Evolutionary conservation across 2,888 invertebrate species (phyloP), one percentile per base, ranked within the genome.

Genomic region (Microctonus aethiopoides): DNA sequence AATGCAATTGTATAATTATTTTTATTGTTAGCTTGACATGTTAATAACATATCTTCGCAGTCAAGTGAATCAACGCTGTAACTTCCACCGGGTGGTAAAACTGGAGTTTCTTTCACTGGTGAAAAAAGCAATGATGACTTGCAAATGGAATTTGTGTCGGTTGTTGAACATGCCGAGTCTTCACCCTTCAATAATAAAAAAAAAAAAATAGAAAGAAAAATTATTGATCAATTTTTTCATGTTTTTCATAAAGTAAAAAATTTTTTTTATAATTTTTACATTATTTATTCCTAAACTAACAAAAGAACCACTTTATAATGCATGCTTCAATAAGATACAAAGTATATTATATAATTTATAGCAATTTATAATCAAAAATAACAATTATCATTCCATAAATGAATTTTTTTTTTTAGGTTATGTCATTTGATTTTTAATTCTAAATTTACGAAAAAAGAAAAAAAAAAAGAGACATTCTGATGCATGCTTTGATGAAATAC

Each of bases 1-100:
- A 97, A 97, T 77, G 96, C 96, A 82, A 97, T 96, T 75, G 96
- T 97, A 86, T 97, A 97, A 88, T 97, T 97, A 87, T 96, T 94
- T 89, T 96, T 96, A 87, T 96, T 95, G 78, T 90, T 90, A 74
- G 95, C 94, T 87, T 94, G 94, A 87, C 96, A 97, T 74, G 96
- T 96, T 76, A 96, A 90, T 87, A 96, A 92, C 84, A 96, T 93
- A 82, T 95, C 95, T 85, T 95, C 95, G 87, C 95, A 94, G 87
- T 97, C 96, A 79, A 97, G 89, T 76, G 96, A 96, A 86, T 97
- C 96, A 74, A 96, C 95, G 80, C 96, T 96, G 87, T 94, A 94
- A 86, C 94, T 93, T 70, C 90, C 89, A 68, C 92, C 91, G 61
- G 89, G 88, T 75, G 93, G 92, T 76, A 90, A 88, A 77, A 91